Conservation (phyloP, 2,888 invertebrate genomes). For the Drosophila yooni region DNA sequence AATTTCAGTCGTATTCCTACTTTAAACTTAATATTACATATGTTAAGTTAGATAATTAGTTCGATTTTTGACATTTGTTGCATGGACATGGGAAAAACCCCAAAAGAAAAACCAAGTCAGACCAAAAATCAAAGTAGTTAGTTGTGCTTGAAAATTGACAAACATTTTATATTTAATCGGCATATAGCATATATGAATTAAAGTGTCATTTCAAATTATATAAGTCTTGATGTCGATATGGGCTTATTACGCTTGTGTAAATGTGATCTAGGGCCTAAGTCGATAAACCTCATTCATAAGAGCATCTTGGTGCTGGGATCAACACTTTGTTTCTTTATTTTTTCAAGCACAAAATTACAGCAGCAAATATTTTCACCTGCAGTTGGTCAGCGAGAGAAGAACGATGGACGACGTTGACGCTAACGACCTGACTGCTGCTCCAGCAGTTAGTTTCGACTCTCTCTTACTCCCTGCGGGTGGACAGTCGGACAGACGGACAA, state of each 20-base stretch:
- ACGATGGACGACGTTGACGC: conserved; percentile 19
- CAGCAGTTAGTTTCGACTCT: conserved; percentile 21
- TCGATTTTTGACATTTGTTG: too few relatives aligned
- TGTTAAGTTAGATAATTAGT: too few relatives aligned
- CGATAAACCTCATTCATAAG: background rate
- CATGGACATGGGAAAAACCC: too few relatives aligned
- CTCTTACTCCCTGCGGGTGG: conserved; percentile 2
- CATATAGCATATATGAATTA: background rate
- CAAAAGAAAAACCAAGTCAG: background rate
- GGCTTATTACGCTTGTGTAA: background rate
- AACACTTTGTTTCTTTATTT: background rate
- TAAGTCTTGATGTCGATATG: background rate
- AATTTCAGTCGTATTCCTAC: too few relatives aligned
- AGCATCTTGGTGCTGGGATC: background rate
- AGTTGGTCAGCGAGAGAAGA: conserved; percentile 1
- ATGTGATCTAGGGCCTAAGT: background rate
- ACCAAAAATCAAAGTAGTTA: background rate
- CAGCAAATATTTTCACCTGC: conserved; percentile 11
- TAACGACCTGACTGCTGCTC: conserved; percentile 38
- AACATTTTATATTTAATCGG: background rate
- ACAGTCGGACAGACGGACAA: background rate
- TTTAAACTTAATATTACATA: too few relatives aligned
- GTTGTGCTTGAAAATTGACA: background rate
- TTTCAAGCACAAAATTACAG: background rate
- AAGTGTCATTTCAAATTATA: background rate